Evolutionary conservation across 2,113 vertebrate species (phyloP).

Genomic region (Beaufortia kweichowensis): DNA sequence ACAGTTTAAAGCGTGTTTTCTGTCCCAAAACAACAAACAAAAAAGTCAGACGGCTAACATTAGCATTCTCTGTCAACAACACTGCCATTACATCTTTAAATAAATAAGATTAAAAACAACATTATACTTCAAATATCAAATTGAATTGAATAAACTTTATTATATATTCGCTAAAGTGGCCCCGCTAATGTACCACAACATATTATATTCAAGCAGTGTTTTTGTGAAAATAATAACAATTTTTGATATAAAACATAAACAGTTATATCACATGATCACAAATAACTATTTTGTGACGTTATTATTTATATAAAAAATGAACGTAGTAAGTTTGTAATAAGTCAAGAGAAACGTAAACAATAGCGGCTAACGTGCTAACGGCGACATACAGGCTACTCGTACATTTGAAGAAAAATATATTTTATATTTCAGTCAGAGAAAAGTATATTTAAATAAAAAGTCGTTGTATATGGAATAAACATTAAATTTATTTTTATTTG

Average conservation of each 20-base stretch:
- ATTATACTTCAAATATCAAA: too few relatives aligned
- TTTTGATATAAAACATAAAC: neutral
- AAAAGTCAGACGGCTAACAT: conserved; percentile 19
- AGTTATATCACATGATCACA: neutral
- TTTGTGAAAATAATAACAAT: neutral
- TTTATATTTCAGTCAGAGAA: too few relatives aligned
- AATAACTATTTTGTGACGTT: neutral
- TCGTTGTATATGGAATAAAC: neutral
- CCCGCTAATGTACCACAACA: too few relatives aligned
- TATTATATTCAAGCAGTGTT: neutral
- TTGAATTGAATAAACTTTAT: too few relatives aligned
- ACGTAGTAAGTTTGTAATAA: neutral
- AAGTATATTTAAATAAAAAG: too few relatives aligned
- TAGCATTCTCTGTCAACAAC: neutral
- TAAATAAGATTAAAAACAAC: too few relatives aligned
- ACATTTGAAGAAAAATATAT: neutral
- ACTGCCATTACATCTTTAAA: neutral
- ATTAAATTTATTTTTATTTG: too few relatives aligned
- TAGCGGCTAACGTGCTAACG: conserved; percentile 26
- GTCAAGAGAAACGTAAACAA: conserved; percentile 36
- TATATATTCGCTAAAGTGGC: too few relatives aligned
- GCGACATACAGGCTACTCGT: neutral
- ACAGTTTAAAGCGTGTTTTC: conserved; percentile 82
- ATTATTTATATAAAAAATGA: neutral
- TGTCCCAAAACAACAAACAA: conserved; percentile 56